Evolutionary conservation across 1,140 invertebrate genomes (phyloP).

Genomic region (Brachionus plicatilis): DNA sequence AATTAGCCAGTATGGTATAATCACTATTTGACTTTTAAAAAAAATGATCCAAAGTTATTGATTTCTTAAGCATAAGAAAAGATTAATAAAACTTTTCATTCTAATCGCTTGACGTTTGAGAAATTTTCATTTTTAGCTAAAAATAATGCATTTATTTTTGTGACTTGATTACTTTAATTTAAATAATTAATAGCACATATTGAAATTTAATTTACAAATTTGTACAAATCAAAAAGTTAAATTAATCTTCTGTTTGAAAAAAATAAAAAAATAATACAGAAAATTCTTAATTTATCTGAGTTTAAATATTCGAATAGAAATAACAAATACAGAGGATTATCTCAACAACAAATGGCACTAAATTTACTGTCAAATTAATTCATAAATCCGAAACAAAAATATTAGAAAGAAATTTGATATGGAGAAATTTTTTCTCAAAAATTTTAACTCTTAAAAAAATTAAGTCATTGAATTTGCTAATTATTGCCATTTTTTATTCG

Average conservation of each 20-base stretch:
- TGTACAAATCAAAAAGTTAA: not conserved
- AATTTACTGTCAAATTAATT: not conserved
- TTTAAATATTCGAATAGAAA: not conserved
- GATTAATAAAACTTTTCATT: not conserved
- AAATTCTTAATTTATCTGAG: not conserved
- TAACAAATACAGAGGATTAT: not conserved
- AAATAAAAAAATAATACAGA: not conserved
- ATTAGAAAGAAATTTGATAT: not conserved
- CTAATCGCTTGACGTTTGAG: not conserved
- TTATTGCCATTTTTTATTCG: too few relatives aligned
- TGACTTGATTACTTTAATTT: too few relatives aligned
- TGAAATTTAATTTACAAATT: too few relatives aligned
- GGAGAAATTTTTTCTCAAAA: not conserved
- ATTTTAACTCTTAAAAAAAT: not conserved
- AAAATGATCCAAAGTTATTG: not conserved
- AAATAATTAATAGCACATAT: too few relatives aligned
- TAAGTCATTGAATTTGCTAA: not conserved
- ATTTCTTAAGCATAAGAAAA: not conserved
- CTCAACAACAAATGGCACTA: not conserved
- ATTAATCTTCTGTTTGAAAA: not conserved
- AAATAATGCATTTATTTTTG: not conserved
- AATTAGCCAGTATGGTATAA: conserved; percentile 17
- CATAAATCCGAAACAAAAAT: not conserved
- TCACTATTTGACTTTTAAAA: not conserved
- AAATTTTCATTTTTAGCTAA: not conserved